Conservation (phyloP, 1,140 invertebrate genomes). For the Tetragnatha versicolor region DNA sequence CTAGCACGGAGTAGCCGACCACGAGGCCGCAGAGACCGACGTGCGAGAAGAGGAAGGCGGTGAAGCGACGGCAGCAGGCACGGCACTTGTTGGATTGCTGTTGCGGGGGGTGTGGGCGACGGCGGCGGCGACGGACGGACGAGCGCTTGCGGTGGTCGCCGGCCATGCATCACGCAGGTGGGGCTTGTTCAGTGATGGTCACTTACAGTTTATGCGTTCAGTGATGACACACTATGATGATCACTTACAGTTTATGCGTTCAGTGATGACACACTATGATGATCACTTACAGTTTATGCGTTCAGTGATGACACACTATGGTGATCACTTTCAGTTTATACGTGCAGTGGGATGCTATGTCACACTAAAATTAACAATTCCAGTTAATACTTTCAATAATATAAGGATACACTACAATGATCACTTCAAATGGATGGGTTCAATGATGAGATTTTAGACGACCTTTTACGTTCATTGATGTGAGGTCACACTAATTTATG, state of each 20-base stretch:
- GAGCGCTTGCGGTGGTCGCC: slow-evolving; percentile 52
- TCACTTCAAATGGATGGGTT: too few relatives aligned
- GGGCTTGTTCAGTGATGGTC: neutral
- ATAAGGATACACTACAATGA: too few relatives aligned
- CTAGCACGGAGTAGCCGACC: slow-evolving; percentile 86
- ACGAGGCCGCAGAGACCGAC: slow-evolving; percentile 85
- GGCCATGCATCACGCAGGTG: slow-evolving; percentile 29
- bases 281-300: neutral
- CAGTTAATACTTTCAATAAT: too few relatives aligned
- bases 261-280: neutral
- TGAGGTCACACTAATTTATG: too few relatives aligned
- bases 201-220: neutral
- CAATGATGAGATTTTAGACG: too few relatives aligned
- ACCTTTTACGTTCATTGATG: too few relatives aligned
- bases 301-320: neutral
- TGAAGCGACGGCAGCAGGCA: slow-evolving; percentile 80
- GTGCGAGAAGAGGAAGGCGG: slow-evolving; percentile 87
- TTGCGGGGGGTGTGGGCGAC: neutral
- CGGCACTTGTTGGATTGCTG: slow-evolving; percentile 68
- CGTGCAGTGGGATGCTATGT: too few relatives aligned
- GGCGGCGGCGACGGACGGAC: neutral
- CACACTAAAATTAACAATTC: too few relatives aligned
- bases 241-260: neutral
- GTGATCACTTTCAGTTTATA: neutral
- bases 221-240: neutral